Evolutionary conservation across 2,797 vertebrate genomes (phyloP).

Genomic region (Tympanoctomys barrerae): DNA sequence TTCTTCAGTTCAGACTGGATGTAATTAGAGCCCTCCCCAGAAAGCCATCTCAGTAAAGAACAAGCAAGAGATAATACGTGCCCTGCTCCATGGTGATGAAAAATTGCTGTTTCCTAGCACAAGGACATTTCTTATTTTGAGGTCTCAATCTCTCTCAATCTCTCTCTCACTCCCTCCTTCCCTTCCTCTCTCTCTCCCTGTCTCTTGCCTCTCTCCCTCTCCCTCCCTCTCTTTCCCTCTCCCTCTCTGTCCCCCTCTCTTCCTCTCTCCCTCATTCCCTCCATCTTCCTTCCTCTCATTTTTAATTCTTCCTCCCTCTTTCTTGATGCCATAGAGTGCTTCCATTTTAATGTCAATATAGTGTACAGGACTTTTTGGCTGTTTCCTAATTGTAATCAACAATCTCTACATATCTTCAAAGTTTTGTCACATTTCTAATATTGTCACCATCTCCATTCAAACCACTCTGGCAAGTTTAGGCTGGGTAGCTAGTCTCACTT

Average conservation of each 20-base stretch:
- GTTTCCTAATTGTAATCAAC: not conserved
- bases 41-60: slow-evolving; percentile 5
- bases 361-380: not conserved
- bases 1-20: not conserved
- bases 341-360: not conserved
- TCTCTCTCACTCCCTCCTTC: not conserved
- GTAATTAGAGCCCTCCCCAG: slow-evolving; percentile 33
- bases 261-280: no score
- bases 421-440: not conserved
- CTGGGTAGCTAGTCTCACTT: not conserved
- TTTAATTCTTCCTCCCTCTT: not conserved
- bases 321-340: no score
- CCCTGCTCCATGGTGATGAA: slow-evolving; percentile 58
- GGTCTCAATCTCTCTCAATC: not conserved
- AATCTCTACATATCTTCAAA: not conserved
- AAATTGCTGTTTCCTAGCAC: not conserved
- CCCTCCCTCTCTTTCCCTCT: not conserved
- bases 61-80: not conserved
- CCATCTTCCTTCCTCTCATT: no score
- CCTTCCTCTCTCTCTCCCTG: not conserved
- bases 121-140: not conserved
- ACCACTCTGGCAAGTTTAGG: not conserved
- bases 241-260: no score
- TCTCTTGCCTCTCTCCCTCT: no score
- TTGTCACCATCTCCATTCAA: not conserved